These are phyloP conservation scores for Sylvietta virens DNA, from an alignment of 2,113 vertebrate species.

Conservation along the genomic window DNA sequence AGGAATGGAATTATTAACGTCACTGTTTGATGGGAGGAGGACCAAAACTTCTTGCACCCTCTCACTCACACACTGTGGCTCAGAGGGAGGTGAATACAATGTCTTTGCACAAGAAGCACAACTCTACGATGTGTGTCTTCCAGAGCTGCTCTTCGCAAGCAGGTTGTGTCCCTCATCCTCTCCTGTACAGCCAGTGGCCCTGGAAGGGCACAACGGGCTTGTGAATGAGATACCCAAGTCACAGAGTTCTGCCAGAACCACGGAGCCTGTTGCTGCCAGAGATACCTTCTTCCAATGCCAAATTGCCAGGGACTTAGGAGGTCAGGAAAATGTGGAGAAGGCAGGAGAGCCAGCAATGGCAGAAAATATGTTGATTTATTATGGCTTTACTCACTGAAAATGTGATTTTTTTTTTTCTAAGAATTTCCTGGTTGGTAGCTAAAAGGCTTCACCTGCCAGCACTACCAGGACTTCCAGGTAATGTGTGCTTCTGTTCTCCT, in stretches of 20 bases:
- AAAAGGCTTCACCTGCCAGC: neutral
- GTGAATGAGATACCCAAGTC: neutral
- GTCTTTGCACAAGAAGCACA: neutral
- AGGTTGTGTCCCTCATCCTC: neutral
- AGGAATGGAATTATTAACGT: neutral
- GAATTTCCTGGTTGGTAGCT: neutral
- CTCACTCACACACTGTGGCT: accelerated
- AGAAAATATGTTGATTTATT: neutral
- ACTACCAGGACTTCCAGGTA: neutral
- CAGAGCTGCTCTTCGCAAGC: neutral
- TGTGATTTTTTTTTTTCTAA: neutral
- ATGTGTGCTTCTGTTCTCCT: neutral
- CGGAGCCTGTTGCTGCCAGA: neutral
- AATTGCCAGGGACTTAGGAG: neutral
- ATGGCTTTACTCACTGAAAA: neutral
- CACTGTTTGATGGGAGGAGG: neutral
- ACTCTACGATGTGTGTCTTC: neutral
- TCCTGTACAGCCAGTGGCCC: neutral
- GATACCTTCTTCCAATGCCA: neutral
- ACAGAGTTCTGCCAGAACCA: neutral
- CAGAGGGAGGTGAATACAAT: neutral
- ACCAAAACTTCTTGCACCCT: neutral
- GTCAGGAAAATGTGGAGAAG: neutral
- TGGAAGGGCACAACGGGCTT: neutral
- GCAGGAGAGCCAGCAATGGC: neutral